Conservation (phyloP, 2,888 invertebrate species). For the Metallyticus violacea region DNA sequence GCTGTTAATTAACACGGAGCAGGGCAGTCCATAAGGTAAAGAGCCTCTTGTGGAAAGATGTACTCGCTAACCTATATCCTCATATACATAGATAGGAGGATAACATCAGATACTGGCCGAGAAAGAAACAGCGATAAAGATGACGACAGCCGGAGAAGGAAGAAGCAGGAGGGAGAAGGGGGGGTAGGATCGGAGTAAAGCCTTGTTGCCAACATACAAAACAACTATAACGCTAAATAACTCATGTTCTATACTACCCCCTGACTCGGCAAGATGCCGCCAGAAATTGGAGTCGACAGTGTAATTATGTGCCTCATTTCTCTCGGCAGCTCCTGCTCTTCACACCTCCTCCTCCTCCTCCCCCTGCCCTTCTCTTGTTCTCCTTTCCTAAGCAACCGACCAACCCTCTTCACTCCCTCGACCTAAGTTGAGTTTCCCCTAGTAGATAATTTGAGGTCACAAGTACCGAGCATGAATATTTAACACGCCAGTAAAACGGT, state of each 20-base stretch:
- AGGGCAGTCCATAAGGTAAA: background rate
- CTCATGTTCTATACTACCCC: constrained; percentile 24
- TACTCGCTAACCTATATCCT: constrained; percentile 15
- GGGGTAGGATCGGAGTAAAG: background rate
- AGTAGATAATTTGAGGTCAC: constrained; percentile 34
- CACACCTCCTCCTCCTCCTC: constrained; percentile 15
- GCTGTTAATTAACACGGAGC: constrained; percentile 5
- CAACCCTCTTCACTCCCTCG: constrained; percentile 16
- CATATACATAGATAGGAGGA: background rate
- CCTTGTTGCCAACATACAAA: constrained; percentile 15
- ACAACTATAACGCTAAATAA: constrained; percentile 27
- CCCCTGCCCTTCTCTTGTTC: background rate
- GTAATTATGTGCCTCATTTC: constrained; percentile 35
- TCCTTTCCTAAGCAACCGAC: background rate
- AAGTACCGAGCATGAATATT: constrained; percentile 34
- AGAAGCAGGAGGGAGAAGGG: background rate
- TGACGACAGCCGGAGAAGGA: background rate
- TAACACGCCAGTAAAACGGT: constrained; percentile 33
- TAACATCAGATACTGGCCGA: background rate
- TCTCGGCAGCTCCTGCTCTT: constrained; percentile 24
- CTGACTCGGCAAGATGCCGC: constrained; percentile 26
- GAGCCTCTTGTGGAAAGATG: background rate
- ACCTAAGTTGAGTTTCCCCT: constrained; percentile 25
- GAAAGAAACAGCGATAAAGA: background rate
- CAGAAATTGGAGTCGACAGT: constrained; percentile 32